phyloP scores from a whole-genome alignment of 2,797 vertebrate species.

The Morelia viridis region DNA sequence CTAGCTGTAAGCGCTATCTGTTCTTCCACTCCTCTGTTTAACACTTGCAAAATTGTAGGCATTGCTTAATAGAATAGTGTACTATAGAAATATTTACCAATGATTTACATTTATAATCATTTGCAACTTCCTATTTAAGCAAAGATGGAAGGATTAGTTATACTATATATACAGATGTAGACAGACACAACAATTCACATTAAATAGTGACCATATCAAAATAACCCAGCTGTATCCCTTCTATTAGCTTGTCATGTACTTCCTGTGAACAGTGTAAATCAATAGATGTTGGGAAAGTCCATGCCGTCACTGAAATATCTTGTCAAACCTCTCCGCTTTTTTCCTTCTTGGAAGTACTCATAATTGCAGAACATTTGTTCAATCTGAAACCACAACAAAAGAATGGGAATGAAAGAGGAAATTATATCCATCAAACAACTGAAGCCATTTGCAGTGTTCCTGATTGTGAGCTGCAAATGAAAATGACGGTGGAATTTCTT shows the following conservation, averaged over 20 bases:
- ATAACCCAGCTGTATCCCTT: neutral
- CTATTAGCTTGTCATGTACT: neutral
- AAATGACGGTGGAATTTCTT: neutral
- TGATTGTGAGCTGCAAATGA: neutral
- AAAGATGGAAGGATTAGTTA: no score
- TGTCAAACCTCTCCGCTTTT: neutral
- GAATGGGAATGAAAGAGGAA: no score
- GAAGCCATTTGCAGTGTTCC: neutral
- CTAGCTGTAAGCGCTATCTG: no score
- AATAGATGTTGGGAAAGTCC: neutral
- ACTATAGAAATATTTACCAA: no score
- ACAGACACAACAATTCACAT: no score
- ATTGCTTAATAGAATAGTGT: no score
- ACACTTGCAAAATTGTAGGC: no score
- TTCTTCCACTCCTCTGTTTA: no score
- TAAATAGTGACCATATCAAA: neutral
- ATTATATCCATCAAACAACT: accelerated
- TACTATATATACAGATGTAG: no score
- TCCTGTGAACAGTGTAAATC: neutral
- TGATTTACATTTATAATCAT: no score
- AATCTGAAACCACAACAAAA: no score
- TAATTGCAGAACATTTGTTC: neutral
- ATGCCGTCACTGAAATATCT: neutral
- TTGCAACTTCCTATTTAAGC: no score
- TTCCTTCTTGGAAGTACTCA: neutral